Evolutionary conservation across 2,888 invertebrate genomes (phyloP).

Genomic region (Deilephila porcellus): DNA sequence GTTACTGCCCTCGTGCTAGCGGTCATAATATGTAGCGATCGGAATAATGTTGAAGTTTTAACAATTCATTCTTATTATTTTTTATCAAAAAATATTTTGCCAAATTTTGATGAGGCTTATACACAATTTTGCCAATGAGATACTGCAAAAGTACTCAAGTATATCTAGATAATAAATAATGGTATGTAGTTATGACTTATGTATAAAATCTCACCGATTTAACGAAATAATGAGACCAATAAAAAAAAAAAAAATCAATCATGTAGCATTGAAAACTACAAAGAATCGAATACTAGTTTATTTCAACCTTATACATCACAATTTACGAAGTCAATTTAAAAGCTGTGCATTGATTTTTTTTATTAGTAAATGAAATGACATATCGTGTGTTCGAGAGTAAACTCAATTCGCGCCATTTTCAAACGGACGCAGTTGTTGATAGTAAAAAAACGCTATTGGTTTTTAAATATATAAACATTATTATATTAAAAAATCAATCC

Average conservation of each 20-base stretch:
- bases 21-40: background rate
- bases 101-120: slow-evolving; percentile 13
- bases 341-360: background rate
- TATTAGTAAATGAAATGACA: background rate
- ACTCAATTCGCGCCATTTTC: background rate
- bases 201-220: too few species aligned
- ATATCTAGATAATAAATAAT: background rate
- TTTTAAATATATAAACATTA: background rate
- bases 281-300: too few species aligned
- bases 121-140: background rate
- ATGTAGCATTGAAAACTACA: too few species aligned
- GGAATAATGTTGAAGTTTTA: slow-evolving; percentile 23
- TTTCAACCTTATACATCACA: background rate
- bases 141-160: background rate
- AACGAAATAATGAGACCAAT: too few species aligned
- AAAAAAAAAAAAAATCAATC: too few species aligned
- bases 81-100: background rate
- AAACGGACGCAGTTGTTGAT: background rate
- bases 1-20: background rate
- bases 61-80: background rate
- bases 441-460: background rate
- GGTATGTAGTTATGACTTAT: too few species aligned
- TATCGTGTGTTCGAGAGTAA: too few species aligned
- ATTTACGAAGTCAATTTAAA: background rate
- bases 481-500: background rate